These are phyloP conservation scores for Morinoia aosen DNA, from an alignment of 2,888 invertebrate species.

Conservation along the genomic window DNA sequence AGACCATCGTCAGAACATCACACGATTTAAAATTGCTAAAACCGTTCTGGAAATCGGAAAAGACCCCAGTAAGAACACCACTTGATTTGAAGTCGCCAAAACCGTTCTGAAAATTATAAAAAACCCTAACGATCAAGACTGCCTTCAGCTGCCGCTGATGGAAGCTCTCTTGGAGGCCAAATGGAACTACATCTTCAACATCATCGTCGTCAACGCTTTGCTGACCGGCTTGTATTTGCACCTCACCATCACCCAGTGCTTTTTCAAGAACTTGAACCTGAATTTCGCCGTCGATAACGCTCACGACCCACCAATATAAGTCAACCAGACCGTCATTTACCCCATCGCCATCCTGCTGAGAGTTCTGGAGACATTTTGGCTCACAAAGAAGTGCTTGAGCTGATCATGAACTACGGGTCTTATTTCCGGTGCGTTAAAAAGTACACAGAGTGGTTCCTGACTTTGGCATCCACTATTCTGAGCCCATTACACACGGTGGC, in stretches of 20 bases:
- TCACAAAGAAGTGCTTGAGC: neutral
- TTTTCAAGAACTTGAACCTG: neutral
- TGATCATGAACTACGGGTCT: neutral
- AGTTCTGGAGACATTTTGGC: neutral
- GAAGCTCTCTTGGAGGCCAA: constrained; percentile 28
- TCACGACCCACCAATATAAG: neutral
- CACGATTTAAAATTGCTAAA: neutral
- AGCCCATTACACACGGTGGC: neutral
- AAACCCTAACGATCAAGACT: constrained; percentile 12
- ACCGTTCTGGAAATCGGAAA: constrained; percentile 26
- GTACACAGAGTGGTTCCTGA: constrained; percentile 38
- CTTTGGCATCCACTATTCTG: neutral
- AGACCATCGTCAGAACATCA: neutral
- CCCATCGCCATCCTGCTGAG: neutral
- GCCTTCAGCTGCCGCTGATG: neutral
- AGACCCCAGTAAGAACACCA: neutral
- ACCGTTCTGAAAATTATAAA: neutral
- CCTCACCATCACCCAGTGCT: constrained; percentile 2
- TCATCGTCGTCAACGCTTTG: neutral
- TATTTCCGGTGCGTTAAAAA: neutral
- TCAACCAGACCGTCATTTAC: neutral
- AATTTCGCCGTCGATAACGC: neutral
- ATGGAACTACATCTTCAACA: constrained; percentile 2
- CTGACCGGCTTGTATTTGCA: neutral
- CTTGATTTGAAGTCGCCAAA: neutral